A percentile compares a stretch with the other conserved stretches of the same genome.
Evolutionary conservation across 2,113 vertebrate genomes (phyloP).

Genomic region (Thymallus thymallus): DNA sequence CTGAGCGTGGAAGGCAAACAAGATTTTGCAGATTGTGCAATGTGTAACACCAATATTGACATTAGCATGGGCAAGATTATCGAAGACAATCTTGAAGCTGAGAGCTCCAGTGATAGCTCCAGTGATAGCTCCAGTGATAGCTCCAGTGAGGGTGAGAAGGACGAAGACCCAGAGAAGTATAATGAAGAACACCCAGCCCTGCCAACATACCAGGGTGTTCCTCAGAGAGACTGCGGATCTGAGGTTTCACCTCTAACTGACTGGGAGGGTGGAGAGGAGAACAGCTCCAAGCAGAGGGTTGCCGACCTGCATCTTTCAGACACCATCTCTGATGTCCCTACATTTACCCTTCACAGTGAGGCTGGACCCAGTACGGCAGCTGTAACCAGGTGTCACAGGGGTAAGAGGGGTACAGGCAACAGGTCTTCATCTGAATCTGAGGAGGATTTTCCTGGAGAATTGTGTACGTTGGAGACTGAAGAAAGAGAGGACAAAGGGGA

Average conservation of each 20-base stretch:
- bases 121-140: constrained; percentile 11
- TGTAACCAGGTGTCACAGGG: constrained; percentile 14
- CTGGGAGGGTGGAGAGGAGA: not conserved
- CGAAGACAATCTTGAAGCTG: constrained; percentile 11
- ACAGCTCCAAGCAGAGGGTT: not conserved
- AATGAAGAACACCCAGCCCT: not conserved
- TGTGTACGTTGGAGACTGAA: constrained; percentile 7
- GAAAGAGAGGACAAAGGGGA: constrained; percentile 22
- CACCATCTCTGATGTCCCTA: not conserved
- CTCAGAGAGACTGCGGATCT: not conserved
- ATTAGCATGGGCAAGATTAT: constrained; percentile 1
- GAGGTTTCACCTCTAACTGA: too few relatives aligned
- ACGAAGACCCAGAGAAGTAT: not conserved
- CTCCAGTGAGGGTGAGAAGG: constrained; percentile 14
- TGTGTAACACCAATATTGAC: not conserved
- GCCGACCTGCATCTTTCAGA: constrained; percentile 1
- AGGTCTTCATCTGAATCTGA: not conserved
- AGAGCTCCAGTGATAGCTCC: constrained; percentile 46
- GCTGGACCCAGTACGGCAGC: not conserved
- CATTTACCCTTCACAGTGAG: not conserved
- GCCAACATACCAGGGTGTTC: not conserved
- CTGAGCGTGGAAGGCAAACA: not conserved
- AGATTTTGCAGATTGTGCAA: not conserved
- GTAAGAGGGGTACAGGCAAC: constrained; percentile 27
- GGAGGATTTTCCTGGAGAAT: not conserved